phyloP scores from a whole-genome alignment of 2,797 vertebrate species.

The Lagodon rhomboides region DNA sequence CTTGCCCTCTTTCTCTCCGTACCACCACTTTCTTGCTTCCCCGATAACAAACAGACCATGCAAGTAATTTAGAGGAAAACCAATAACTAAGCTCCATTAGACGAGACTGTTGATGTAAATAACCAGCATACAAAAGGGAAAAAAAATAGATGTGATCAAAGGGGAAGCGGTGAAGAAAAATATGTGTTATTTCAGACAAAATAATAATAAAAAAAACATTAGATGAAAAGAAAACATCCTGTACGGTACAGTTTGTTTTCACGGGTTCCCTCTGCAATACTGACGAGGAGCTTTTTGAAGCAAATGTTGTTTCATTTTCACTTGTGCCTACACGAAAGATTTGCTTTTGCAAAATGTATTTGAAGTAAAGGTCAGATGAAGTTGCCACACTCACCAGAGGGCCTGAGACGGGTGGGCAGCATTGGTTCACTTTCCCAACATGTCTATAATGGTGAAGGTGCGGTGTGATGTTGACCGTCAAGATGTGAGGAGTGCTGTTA shows the following conservation, averaged over 20 bases:
- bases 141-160: conserved; percentile 47
- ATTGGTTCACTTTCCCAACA: conserved; percentile 79
- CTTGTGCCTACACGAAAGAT: conserved; percentile 9
- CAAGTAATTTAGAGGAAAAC: conserved; percentile 58
- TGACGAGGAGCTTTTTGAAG: conserved; percentile 33
- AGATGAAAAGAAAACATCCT: conserved; percentile 6
- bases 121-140: conserved; percentile 33
- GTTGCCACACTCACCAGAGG: conserved; percentile 82
- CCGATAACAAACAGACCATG: conserved; percentile 59
- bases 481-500: conserved; percentile 73
- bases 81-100: conserved; percentile 65
- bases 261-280: conserved; percentile 3
- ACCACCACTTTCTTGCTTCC: conserved; percentile 40
- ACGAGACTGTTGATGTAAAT: conserved; percentile 61
- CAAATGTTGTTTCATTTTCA: conserved; percentile 17
- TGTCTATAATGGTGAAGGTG: conserved; percentile 85
- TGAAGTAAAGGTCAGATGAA: conserved; percentile 12
- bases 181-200: conserved; percentile 28
- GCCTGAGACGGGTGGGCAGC: conserved; percentile 76
- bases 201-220: conserved; percentile 25
- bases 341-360: neutral
- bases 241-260: conserved; percentile 21
- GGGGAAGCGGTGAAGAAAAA: conserved; percentile 26
- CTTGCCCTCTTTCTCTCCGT: conserved; percentile 32
- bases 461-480: conserved; percentile 84